Evolutionary conservation across 2,888 invertebrate genomes (phyloP).

Genomic region (Melinaea menophilus): DNA sequence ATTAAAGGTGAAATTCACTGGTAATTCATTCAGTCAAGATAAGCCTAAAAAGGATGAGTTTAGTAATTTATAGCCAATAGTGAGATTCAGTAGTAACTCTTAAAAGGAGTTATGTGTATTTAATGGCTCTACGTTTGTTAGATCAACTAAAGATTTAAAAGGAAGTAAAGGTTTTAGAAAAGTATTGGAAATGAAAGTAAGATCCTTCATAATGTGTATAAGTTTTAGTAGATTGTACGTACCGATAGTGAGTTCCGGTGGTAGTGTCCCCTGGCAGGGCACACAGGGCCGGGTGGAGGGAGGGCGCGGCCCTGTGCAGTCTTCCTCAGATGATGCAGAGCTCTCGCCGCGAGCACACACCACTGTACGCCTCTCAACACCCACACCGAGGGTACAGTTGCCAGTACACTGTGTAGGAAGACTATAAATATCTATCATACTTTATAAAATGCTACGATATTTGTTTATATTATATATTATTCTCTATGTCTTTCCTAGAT

Average conservation of each 20-base stretch:
- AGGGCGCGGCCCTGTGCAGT: slow-evolving; percentile 57
- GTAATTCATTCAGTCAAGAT: too few relatives aligned
- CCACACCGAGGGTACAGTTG: slow-evolving; percentile 55
- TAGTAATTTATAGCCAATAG: too few relatives aligned
- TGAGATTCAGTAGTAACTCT: neutral
- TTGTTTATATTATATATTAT: too few relatives aligned
- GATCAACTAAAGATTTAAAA: too few relatives aligned
- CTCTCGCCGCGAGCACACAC: slow-evolving; percentile 65
- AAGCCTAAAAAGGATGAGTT: too few relatives aligned
- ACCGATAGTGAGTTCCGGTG: slow-evolving; percentile 50
- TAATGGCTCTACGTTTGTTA: too few relatives aligned
- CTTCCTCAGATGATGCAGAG: slow-evolving; percentile 44
- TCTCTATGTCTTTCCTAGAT: too few relatives aligned
- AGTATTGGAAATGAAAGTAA: too few relatives aligned
- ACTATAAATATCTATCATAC: neutral
- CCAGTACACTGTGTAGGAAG: slow-evolving; percentile 52
- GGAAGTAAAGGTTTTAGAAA: too few relatives aligned
- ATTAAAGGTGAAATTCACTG: too few relatives aligned
- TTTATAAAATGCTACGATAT: too few relatives aligned
- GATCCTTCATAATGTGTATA: neutral
- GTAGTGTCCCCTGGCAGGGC: slow-evolving; percentile 29
- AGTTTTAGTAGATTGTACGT: neutral
- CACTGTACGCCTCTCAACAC: slow-evolving; percentile 69
- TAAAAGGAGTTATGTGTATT: neutral
- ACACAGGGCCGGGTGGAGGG: slow-evolving; percentile 49